phyloP scores from a whole-genome alignment of 2,797 vertebrate genomes.

The Gephyroberyx darwinii region DNA sequence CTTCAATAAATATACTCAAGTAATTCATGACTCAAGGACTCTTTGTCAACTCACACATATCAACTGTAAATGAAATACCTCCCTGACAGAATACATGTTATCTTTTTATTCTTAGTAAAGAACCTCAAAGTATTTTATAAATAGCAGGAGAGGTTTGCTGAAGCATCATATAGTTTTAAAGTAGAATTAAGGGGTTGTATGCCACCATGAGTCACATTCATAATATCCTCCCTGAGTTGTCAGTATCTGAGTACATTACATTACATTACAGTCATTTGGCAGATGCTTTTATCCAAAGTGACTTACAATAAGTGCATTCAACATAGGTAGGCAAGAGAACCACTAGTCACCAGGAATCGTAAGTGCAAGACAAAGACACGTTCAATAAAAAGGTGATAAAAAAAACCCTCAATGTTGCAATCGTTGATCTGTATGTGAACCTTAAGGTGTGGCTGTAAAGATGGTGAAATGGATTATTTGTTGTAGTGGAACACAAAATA shows the following conservation, averaged over 20 bases:
- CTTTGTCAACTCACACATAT: background rate
- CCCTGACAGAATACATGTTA: background rate
- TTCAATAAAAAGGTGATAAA: background rate
- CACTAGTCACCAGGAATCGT: too few species aligned
- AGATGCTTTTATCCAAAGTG: too few species aligned
- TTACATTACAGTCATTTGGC: too few species aligned
- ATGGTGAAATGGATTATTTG: background rate
- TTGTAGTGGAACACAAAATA: slow-evolving; percentile 7
- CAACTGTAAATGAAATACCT: background rate
- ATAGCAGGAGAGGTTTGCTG: background rate
- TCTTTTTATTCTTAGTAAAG: background rate
- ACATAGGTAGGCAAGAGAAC: too few species aligned
- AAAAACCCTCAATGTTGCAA: background rate
- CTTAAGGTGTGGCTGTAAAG: background rate
- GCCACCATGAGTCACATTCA: background rate
- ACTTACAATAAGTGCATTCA: too few species aligned
- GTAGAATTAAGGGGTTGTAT: too few species aligned
- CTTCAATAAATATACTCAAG: too few species aligned
- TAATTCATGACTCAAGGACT: too few species aligned
- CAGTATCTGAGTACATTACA: background rate
- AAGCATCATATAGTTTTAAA: too few species aligned
- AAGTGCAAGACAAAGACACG: background rate
- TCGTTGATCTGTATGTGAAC: background rate
- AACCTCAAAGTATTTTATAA: background rate
- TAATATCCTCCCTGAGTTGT: background rate